Percentiles rank a stretch among this genome's conserved stretches.
Evolutionary conservation across 2,113 vertebrate species (phyloP).

Genomic region (Anser brachyrhynchus): DNA sequence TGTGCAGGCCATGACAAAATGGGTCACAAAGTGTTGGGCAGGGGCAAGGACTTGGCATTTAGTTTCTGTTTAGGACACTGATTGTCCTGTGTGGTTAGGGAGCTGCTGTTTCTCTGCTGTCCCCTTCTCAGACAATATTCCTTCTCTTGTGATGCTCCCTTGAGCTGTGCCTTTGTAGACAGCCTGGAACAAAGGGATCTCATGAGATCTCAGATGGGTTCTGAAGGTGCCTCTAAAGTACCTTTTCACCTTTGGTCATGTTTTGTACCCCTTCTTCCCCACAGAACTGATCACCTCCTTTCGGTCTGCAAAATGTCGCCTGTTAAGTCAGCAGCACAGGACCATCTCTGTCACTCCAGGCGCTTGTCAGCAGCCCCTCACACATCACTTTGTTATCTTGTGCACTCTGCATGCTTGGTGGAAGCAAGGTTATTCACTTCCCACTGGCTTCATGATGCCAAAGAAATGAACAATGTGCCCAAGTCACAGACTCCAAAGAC

Average conservation of each 20-base stretch:
- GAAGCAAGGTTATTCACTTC: background rate
- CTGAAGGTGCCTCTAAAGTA: background rate
- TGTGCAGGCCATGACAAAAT: background rate
- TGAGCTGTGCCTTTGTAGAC: background rate
- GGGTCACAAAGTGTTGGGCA: background rate
- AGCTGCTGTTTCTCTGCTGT: background rate
- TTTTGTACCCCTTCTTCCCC: background rate
- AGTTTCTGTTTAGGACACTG: background rate
- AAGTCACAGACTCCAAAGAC: background rate
- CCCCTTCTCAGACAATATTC: background rate
- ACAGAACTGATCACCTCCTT: background rate
- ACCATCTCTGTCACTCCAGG: background rate
- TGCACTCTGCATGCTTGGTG: background rate
- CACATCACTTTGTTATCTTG: background rate
- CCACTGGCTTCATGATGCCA: background rate
- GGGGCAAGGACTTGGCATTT: background rate
- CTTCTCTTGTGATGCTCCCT: background rate
- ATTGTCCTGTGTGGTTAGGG: background rate
- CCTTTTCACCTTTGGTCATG: background rate
- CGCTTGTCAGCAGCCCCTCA: constrained; percentile 46
- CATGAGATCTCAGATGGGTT: background rate
- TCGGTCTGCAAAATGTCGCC: background rate
- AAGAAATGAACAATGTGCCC: background rate
- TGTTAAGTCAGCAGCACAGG: background rate
- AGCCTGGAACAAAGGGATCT: background rate